Evolutionary conservation across 2,888 invertebrate species (phyloP), one percentile per base, ranked within the genome.

Genomic region (Aphodius granarius): DNA sequence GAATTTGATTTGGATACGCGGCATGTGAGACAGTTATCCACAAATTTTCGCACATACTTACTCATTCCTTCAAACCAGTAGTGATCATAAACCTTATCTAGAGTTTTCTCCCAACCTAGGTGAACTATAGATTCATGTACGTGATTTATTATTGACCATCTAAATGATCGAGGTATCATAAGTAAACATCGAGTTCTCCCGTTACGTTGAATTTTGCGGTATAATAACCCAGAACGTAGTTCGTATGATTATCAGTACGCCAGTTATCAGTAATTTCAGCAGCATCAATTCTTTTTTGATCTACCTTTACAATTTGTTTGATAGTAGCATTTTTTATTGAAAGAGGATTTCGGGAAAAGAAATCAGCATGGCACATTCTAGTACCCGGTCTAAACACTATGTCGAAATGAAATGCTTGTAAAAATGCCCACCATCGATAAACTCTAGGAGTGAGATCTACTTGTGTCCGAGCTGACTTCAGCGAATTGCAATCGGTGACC

Each of bases 401-500:
- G 18, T 64, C 18, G 18, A 64, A 64, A 64, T 64, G 5, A 64
- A 64, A 64, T 17, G 64, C 64, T 64, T 64, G 64, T 64, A 64
- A 64, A 64, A 64, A 64, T 17, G 64, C 64, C 64, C 64, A 64
- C 64, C 64, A 64, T 64, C 64, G 64, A 17, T 64, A 17, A 64
- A 64, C 64, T 64, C 64, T 64, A 17, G 64, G 64, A 17, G 64
- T 64, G n/a, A 64, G 18, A 13, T 64, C 64, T 17, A 64, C 18
- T 64, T 64, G 4, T 17, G n/a, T 64, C 3, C 64, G n/a, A 64
- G 64, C n/a, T 17, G 64, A n/a, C 18, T 64, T 64, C 18, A 64
- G 64, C n/a, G 84, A 78, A 71, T 83, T 83, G 70, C 84, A 85
- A 72, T 87, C 86, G 1, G 83, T 84, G 3, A 82, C 73, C 0